Percentiles rank a stretch among this genome's conserved stretches.
Evolutionary conservation across 2,888 invertebrate genomes (phyloP).

Genomic region (Hyppa rectilinea): DNA sequence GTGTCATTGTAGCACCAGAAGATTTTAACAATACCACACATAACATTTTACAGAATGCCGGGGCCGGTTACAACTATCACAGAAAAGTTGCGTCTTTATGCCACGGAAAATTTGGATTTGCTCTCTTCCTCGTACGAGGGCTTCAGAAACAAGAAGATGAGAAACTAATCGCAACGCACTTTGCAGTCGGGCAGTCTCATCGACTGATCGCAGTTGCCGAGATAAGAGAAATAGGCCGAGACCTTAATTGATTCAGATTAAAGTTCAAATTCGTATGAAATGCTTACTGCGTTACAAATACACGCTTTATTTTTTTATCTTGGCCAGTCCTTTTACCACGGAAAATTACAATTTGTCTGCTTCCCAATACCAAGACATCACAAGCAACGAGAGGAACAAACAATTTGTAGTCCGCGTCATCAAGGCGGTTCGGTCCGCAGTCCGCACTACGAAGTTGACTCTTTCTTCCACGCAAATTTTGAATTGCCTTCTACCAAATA

Average conservation of each 20-base stretch:
- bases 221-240: not conserved
- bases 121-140: conserved; percentile 14
- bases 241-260: no score
- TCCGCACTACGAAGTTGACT: not conserved
- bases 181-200: not conserved
- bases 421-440: no score
- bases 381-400: no score
- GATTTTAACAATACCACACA: conserved; percentile 56
- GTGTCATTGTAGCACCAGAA: conserved; percentile 49
- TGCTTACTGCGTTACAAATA: no score
- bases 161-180: not conserved
- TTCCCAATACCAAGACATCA: conserved; percentile 23
- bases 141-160: conserved; percentile 6
- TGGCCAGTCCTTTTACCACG: not conserved
- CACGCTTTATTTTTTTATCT: no score
- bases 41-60: conserved; percentile 1
- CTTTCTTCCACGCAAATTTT: conserved; percentile 29
- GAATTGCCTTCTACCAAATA: conserved; percentile 1
- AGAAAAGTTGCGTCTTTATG: conserved; percentile 26
- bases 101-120: conserved; percentile 30
- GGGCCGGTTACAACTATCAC: not conserved
- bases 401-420: no score
- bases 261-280: no score
- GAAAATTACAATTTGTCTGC: conserved; percentile 45
- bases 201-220: no score